Evolutionary conservation across 2,888 invertebrate species (phyloP).

Genomic region (Eupithecia pulchellata): DNA sequence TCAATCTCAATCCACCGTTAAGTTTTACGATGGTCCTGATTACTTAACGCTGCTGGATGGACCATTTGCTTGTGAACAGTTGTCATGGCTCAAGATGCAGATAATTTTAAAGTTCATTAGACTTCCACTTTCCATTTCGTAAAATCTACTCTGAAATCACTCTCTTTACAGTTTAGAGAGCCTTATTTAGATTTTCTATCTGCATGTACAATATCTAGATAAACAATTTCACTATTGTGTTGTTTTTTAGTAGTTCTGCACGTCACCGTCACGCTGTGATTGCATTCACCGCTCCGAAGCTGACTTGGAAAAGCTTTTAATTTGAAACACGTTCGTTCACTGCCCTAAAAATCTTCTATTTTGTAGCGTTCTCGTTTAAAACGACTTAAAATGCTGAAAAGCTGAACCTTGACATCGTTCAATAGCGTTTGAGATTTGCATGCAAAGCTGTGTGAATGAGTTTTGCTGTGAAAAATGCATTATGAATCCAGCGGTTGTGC

Average conservation of each 20-base stretch:
- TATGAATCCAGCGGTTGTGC: background rate
- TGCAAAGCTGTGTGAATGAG: background rate
- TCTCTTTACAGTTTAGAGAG: background rate
- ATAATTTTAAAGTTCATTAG: background rate
- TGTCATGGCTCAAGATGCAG: constrained; percentile 9
- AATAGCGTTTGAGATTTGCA: constrained; percentile 1
- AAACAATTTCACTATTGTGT: background rate
- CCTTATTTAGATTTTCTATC: background rate
- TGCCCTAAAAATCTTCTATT: constrained; percentile 31
- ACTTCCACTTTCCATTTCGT: no score
- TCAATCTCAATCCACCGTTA: constrained; percentile 51
- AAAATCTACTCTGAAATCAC: background rate
- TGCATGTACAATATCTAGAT: background rate
- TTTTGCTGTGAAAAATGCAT: constrained; percentile 1
- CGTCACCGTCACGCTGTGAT: constrained; percentile 16
- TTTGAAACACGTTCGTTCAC: constrained; percentile 33
- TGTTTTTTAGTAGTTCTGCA: background rate
- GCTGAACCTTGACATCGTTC: constrained; percentile 3
- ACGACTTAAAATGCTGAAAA: constrained; percentile 16
- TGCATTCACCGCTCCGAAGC: constrained; percentile 26
- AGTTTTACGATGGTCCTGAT: constrained; percentile 61
- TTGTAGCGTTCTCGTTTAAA: constrained; percentile 21
- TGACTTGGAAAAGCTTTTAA: constrained; percentile 44
- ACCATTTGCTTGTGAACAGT: constrained; percentile 24
- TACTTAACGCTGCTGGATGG: constrained; percentile 44